Evolutionary conservation across 2,113 vertebrate genomes (phyloP).

Genomic region (Rhynchopsitta pachyrhyncha): DNA sequence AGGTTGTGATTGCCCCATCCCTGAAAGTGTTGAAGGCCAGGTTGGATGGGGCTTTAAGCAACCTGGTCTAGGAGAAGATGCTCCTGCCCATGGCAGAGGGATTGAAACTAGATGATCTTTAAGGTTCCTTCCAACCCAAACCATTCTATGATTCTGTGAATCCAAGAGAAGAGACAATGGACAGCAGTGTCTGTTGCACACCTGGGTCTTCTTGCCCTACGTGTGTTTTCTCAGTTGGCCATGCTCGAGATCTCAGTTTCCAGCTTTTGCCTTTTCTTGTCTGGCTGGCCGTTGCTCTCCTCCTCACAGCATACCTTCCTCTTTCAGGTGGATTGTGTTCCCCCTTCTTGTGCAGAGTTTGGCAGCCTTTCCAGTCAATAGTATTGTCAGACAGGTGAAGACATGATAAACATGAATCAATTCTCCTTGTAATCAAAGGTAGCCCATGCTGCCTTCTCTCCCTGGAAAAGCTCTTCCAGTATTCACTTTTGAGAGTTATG

Average conservation of each 20-base stretch:
- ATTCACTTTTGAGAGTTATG: not conserved
- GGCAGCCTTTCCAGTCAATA: not conserved
- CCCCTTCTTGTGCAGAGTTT: not conserved
- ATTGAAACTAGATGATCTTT: not conserved
- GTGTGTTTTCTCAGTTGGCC: not conserved
- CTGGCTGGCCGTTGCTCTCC: not conserved
- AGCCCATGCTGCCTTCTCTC: slow-evolving; percentile 23
- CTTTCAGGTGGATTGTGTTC: not conserved
- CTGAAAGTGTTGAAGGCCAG: not conserved
- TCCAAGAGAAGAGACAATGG: not conserved
- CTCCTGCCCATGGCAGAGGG: not conserved
- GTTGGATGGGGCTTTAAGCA: not conserved
- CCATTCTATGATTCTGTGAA: not conserved
- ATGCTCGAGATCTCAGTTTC: too few species aligned
- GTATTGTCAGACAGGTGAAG: not conserved
- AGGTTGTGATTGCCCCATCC: not conserved
- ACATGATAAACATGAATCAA: not conserved
- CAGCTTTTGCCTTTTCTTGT: not conserved
- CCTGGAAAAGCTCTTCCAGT: not conserved
- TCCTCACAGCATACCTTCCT: not conserved
- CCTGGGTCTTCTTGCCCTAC: not conserved
- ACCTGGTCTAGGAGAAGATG: not conserved
- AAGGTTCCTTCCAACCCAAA: not conserved
- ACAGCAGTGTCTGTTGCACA: not conserved
- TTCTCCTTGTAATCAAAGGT: not conserved